Evolutionary conservation across 2,113 vertebrate genomes (phyloP), one percentile per base, ranked within the genome.

Genomic region (Ploceus nigricollis): DNA sequence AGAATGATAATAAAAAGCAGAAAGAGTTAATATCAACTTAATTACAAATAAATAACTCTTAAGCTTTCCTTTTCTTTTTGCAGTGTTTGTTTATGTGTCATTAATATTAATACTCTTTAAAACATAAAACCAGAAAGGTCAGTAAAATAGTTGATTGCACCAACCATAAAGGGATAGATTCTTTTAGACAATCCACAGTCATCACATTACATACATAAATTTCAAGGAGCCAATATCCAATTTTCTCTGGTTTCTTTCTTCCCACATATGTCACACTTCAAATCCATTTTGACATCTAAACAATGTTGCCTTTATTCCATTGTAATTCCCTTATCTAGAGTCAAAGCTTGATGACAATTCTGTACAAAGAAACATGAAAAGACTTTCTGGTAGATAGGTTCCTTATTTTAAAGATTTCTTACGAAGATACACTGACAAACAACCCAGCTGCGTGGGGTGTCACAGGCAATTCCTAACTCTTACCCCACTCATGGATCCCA

Each of bases 251-350:
- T 78, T 93, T 91, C 94, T 89, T 92, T 79, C 78, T 86, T 96
- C 65, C 68, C 71, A 81, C 93, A 61, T 83, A 93, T 86, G 90
- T 97, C 97, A 96, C 80, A 89, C 90, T 95, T 91, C 95, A 97
- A 97, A 98, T 96, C 87, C 57, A 13, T 97, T 97, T 97, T 97
- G 97, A 97, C 96, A 94, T 78, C 94, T 96, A 96, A 94, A 97
- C 82, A 97, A 91, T 95, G 96, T 94, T 97, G 93, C 94, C 39
- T 97, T 97, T 95, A 90, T 96, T 97, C 97, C 94, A 96, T 95
- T 97, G 69, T 58, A 91, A 97, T 92, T 98, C 95, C 94, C 91
- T 97, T 97, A 96, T 96, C 69, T 78, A 65, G 65, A 97, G 90
- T 91, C 68, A 93, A 97, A 97, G 92, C 95, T 93, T 97, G 94